Evolutionary conservation across 2,888 invertebrate species (phyloP).

Genomic region (Meandrusa payeni): DNA sequence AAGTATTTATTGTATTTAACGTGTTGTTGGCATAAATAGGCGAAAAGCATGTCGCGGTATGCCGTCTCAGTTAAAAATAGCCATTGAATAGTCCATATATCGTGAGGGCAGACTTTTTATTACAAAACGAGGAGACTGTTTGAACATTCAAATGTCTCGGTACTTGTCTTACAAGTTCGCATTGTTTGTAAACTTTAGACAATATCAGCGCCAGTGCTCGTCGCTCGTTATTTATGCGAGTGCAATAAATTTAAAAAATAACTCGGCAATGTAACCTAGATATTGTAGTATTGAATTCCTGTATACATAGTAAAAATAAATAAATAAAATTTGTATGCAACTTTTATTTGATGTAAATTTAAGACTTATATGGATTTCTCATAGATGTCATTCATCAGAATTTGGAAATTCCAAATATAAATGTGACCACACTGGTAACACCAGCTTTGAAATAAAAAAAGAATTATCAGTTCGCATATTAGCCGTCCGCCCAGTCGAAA

Average conservation of each 20-base stretch:
- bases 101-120: constrained; percentile 39
- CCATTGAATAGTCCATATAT: constrained; percentile 44
- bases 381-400: too few relatives aligned
- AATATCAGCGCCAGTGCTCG: constrained; percentile 14
- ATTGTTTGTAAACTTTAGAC: constrained; percentile 38
- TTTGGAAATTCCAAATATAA: too few relatives aligned
- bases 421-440: too few relatives aligned
- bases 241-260: not conserved
- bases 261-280: too few relatives aligned
- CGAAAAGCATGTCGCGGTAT: constrained; percentile 26
- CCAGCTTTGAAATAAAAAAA: too few relatives aligned
- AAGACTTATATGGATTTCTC: too few relatives aligned
- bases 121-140: constrained; percentile 40
- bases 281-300: too few relatives aligned
- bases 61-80: constrained; percentile 51
- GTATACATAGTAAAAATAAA: too few relatives aligned
- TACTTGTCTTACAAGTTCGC: constrained; percentile 39
- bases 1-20: constrained; percentile 19
- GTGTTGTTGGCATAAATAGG: constrained; percentile 20
- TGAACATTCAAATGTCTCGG: constrained; percentile 58
- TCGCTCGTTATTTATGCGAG: constrained; percentile 17
- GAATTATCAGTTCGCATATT: too few relatives aligned
- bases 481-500: too few relatives aligned
- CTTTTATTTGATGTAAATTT: too few relatives aligned
- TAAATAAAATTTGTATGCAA: too few relatives aligned